Evolutionary conservation across 1,140 invertebrate genomes (phyloP).

Genomic region (Parasteatoda tepidariorum): DNA sequence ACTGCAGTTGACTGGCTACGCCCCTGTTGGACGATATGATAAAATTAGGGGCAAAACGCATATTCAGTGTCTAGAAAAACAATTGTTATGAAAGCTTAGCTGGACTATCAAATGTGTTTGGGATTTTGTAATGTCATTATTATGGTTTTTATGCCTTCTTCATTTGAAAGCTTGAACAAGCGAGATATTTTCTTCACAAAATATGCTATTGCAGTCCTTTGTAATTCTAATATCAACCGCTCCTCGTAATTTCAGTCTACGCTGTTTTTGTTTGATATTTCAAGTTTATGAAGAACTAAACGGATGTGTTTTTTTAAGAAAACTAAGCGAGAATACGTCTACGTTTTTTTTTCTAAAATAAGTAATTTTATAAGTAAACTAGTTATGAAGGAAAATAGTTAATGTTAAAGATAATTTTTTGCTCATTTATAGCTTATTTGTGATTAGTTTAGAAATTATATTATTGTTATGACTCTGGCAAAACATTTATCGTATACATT

Average conservation of each 20-base stretch:
- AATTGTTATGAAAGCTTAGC: background rate
- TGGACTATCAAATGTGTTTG: background rate
- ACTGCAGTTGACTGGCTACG: background rate
- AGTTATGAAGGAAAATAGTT: too few relatives aligned
- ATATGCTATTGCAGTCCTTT: background rate
- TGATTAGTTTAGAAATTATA: too few relatives aligned
- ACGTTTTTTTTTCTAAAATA: background rate
- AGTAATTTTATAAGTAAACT: too few relatives aligned
- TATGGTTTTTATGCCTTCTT: background rate
- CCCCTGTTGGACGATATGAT: background rate
- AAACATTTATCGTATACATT: too few relatives aligned
- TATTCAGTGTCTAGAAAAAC: background rate
- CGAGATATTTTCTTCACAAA: background rate
- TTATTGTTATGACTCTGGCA: too few relatives aligned
- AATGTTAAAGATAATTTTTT: too few relatives aligned
- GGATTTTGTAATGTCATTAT: background rate
- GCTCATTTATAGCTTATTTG: too few relatives aligned
- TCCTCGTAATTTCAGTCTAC: background rate
- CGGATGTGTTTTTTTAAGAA: too few relatives aligned
- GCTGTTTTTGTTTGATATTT: too few relatives aligned
- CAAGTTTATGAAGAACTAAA: too few relatives aligned
- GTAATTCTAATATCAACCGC: background rate
- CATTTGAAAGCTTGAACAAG: background rate
- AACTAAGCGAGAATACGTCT: background rate
- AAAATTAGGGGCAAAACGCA: background rate